phyloP scores from a whole-genome alignment of 2,888 invertebrate genomes.

The Drosophila helvetica region DNA sequence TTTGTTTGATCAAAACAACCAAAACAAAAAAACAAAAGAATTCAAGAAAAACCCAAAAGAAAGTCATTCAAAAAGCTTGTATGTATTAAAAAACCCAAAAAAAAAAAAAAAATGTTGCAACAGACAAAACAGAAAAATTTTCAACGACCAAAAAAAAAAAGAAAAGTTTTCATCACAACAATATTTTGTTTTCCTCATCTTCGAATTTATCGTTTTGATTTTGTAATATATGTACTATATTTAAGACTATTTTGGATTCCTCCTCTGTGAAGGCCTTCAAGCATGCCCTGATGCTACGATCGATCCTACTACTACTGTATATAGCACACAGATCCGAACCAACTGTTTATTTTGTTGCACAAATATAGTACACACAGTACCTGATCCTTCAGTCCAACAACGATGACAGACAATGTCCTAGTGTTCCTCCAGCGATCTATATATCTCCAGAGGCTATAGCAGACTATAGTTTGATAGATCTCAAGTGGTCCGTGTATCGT shows the following conservation, averaged over 20 bases:
- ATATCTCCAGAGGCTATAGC: conserved; percentile 10
- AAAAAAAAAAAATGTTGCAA: conserved; percentile 40
- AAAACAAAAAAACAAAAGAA: conserved; percentile 47
- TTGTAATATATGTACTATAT: conserved; percentile 15
- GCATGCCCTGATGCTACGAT: conserved; percentile 15
- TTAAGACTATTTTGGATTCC: conserved; percentile 16
- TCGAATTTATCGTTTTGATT: conserved; percentile 37
- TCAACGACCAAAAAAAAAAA: conserved; percentile 34
- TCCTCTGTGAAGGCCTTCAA: conserved; percentile 19
- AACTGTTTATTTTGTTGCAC: conserved; percentile 60
- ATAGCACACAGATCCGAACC: conserved; percentile 50
- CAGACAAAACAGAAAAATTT: conserved; percentile 43
- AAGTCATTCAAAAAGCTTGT: conserved; percentile 39
- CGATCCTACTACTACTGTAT: conserved; percentile 39
- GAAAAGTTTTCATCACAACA: conserved; percentile 37
- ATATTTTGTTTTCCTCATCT: conserved; percentile 37
- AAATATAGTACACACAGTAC: conserved; percentile 6
- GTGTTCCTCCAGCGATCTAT: conserved; percentile 8
- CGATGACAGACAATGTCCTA: background rate
- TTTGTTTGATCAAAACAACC: conserved; percentile 33
- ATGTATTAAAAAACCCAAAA: conserved; percentile 40
- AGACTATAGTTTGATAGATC: conserved; percentile 30
- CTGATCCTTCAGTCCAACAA: background rate
- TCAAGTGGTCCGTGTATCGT: conserved; percentile 30
- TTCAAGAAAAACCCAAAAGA: conserved; percentile 26